phyloP scores from a whole-genome alignment of 2,113 vertebrate genomes.

The Hippopotamus amphibius region DNA sequence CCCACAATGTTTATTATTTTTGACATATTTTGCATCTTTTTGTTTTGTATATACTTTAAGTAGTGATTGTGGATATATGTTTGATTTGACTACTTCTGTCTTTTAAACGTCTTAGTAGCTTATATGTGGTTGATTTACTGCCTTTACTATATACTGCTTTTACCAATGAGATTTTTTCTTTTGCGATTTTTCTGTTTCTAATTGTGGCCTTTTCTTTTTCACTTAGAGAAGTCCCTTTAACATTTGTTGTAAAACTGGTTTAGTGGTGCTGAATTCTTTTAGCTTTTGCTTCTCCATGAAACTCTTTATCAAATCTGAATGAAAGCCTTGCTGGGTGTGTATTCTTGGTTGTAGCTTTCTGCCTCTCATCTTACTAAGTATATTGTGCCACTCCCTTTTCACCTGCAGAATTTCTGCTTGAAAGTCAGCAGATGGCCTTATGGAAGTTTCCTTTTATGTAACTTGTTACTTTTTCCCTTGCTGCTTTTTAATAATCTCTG shows the following conservation, averaged over 20 bases:
- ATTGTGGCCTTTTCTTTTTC: not conserved
- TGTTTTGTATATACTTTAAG: not conserved
- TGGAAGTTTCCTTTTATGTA: not conserved
- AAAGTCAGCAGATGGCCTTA: not conserved
- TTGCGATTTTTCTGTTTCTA: not conserved
- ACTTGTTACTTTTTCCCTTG: not conserved
- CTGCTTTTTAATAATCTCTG: not conserved
- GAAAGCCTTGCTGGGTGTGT: not conserved
- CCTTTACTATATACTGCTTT: not conserved
- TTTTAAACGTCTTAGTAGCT: not conserved
- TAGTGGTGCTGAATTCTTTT: not conserved
- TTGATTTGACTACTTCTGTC: not conserved
- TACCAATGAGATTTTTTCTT: not conserved
- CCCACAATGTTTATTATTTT: not conserved
- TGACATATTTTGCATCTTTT: not conserved
- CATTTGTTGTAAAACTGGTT: not conserved
- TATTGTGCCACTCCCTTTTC: not conserved
- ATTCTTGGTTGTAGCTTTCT: not conserved
- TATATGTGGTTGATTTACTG: not conserved
- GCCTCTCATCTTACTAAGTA: not conserved
- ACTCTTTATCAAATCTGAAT: not conserved
- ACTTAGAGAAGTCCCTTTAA: not conserved
- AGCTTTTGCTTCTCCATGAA: no score
- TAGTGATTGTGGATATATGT: not conserved
- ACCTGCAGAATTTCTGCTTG: not conserved